These are phyloP conservation scores for Limnephilus marmoratus DNA, from an alignment of 2,888 invertebrate genomes.

Conservation along the genomic window DNA sequence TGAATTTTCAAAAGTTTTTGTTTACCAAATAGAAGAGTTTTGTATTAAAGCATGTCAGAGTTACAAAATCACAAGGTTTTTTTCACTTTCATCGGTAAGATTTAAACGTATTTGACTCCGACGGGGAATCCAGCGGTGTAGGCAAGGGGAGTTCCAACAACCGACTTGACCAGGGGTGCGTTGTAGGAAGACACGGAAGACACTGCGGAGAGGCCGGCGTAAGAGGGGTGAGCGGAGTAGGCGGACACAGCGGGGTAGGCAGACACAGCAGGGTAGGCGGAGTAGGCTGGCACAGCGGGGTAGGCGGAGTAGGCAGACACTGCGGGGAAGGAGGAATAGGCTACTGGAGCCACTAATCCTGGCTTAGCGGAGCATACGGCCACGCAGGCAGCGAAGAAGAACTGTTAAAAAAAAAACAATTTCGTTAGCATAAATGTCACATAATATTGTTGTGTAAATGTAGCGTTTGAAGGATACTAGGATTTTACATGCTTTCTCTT, in stretches of 20 bases:
- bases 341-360: conserved; percentile 73
- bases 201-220: conserved; percentile 68
- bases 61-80: not conserved
- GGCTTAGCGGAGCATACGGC: conserved; percentile 77
- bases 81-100: not conserved
- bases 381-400: conserved; percentile 77
- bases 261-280: conserved; percentile 67
- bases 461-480: not conserved
- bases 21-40: not conserved
- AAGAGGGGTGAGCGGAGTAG: conserved; percentile 70
- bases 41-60: not conserved
- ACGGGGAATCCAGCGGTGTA: conserved; percentile 68
- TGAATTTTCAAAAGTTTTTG: not conserved
- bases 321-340: conserved; percentile 70
- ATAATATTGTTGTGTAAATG: not conserved
- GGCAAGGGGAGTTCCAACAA: conserved; percentile 68
- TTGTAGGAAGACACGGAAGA: conserved; percentile 68
- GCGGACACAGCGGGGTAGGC: conserved; percentile 68
- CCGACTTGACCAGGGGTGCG: conserved; percentile 69
- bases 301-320: conserved; percentile 69
- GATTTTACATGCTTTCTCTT: not conserved
- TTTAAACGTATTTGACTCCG: conserved; percentile 64
- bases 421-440: not conserved
- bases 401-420: conserved; percentile 68
- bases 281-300: conserved; percentile 69